Evolutionary conservation across 2,888 invertebrate species (phyloP).

Genomic region (Drosophila putrida): DNA sequence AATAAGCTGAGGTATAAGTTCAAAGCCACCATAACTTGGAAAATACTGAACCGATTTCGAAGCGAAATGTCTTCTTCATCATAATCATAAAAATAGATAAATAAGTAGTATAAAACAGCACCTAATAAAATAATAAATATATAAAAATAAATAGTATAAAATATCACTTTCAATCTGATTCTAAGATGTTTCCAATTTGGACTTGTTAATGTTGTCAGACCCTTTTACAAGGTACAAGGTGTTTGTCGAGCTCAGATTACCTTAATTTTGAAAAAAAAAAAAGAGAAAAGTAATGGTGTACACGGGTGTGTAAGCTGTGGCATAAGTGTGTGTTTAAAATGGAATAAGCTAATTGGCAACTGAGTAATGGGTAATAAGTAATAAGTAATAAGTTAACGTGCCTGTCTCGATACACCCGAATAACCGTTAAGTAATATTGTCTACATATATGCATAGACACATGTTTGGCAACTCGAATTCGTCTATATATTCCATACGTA

Average conservation of each 20-base stretch:
- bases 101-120: no score
- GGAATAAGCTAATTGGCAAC: slow-evolving; percentile 12
- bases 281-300: not conserved
- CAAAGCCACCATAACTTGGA: no score
- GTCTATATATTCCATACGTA: not conserved
- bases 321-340: slow-evolving; percentile 12
- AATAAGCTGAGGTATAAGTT: no score
- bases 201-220: no score
- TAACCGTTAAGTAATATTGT: slow-evolving; percentile 40
- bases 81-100: no score
- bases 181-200: no score
- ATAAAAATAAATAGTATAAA: no score
- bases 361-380: slow-evolving; percentile 1
- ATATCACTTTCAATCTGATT: no score
- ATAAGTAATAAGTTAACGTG: slow-evolving; percentile 10
- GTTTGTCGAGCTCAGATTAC: not conserved
- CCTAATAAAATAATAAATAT: no score
- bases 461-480: not conserved
- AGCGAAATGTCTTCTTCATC: no score
- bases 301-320: not conserved
- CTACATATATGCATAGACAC: slow-evolving; percentile 11
- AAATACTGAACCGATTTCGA: not conserved
- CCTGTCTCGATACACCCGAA: slow-evolving; percentile 14
- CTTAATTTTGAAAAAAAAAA: not conserved
- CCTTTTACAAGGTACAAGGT: no score